Evolutionary conservation across 2,113 vertebrate genomes (phyloP), one percentile per base, ranked within the genome.

Genomic region (Callopanchax toddi): DNA sequence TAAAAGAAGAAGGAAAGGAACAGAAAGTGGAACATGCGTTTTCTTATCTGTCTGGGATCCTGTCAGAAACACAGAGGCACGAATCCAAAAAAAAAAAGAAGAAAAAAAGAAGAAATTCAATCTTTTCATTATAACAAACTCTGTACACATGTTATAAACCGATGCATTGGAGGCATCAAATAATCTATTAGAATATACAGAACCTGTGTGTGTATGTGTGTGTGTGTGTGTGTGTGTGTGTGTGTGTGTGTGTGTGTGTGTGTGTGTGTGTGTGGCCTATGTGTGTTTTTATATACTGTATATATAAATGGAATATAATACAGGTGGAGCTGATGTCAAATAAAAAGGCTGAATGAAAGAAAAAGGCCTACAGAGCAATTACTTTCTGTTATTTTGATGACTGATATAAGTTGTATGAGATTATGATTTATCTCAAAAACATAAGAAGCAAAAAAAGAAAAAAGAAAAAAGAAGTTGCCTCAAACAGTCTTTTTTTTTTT

Each of bases 41-140:
- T 88, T 93, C 93, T 93, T 93, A 92, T 93, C 85, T 79, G 89
- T 49, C 93, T 82, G 62, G 85, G 85, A 93, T 94, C 91, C 91
- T 93, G 93, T 94, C 94, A 95, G 93, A 92, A 91, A 92, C 90
- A 93, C 94, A 96, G 93, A 96, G 96, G 95, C 96, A 98, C 95
- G 93, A 94, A 93, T 95, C 93, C 92, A 76, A 92, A 95, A 95
- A 93, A 72, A 92, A 94, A 95, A 93, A 61, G 79, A 76, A 67
- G 63, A 70, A 92, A 95, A 95, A 93, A 71, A 91, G 94, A 95
- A n/a, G 12, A 15, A 93, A 93, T 90, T 34, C 87, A 91, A 86
- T 92, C 82, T 91, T 92, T 90, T 91, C 94, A 94, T 95, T 91
- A 79, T 86, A 95, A 96, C 94, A 96, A 95, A 94, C 93, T 95